These are phyloP conservation scores for Anoplolepis gracilipes DNA, from an alignment of 1,140 invertebrate genomes.

Conservation along the genomic window DNA sequence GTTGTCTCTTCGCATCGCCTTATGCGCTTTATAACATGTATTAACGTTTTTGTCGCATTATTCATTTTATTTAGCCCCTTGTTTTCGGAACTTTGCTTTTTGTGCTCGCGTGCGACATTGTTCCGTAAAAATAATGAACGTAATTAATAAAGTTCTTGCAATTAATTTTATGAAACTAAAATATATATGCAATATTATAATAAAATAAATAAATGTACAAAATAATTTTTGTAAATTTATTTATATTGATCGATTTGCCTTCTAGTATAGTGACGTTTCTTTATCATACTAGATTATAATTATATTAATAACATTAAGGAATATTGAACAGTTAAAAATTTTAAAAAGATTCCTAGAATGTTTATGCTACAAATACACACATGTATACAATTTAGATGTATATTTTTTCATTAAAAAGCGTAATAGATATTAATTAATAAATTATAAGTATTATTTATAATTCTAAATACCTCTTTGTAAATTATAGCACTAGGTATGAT, in stretches of 20 bases:
- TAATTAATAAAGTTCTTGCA: slow-evolving; percentile 6
- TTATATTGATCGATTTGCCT: too few relatives aligned
- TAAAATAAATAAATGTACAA: too few relatives aligned
- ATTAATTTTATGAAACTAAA: neutral
- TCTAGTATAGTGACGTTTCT: too few relatives aligned
- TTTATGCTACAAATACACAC: neutral
- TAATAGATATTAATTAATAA: neutral
- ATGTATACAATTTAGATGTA: neutral
- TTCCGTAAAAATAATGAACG: slow-evolving; percentile 9
- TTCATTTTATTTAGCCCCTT: neutral
- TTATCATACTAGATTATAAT: neutral
- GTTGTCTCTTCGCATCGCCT: slow-evolving; percentile 31
- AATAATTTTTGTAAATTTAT: neutral
- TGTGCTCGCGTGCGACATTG: neutral
- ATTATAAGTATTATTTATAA: neutral
- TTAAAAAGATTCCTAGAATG: neutral
- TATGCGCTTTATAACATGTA: slow-evolving; percentile 36
- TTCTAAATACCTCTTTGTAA: neutral
- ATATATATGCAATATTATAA: neutral
- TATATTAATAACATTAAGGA: neutral
- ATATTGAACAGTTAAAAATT: neutral
- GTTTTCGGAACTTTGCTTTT: neutral
- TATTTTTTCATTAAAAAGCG: neutral
- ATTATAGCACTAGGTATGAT: neutral
- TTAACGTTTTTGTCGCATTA: slow-evolving; percentile 32